Base-by-base conservation (phyloP, 2,797 vertebrate genomes). In the Cheirogaleus major region DNA sequence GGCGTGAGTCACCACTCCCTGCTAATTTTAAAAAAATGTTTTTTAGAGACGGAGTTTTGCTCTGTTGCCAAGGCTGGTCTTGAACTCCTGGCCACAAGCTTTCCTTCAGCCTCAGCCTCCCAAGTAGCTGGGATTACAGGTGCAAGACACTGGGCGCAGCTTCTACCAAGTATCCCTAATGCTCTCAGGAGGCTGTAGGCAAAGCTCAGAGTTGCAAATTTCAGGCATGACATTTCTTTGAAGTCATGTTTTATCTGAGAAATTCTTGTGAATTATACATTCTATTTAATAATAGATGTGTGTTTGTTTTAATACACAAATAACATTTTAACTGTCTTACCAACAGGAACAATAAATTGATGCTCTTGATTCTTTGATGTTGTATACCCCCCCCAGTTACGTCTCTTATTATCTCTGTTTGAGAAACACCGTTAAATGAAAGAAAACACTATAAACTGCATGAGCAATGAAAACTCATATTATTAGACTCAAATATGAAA, bases 231-330 rank as follows among this genome's bases (percentile, higher is more conserved):
- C 13, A n/a, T 86, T 86, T 72, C 89, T 95, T 89, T 84, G 81
- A 94, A 93, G 82, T 91, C 48, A 50, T 48, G 52, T 52, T 90
- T 92, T 93, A 89, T 73, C 89, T 81, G 52, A 93, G 67, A 82
- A 89, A 79, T 50, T 69, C 89, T 55, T 43, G 85, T 91, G 69
- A 93, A 89, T 92, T 93, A 95, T 79, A 67, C n/a, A 95, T 91
- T 82, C 32, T 67, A 11, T 23, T 95, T 78, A 96, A 95, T 94
- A 95, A 94, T 91, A 72, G 69, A 91, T 89, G n/a, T 20, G 79
- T 89, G 14, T 61, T 84, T 94, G 65, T 92, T 97, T 94, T 91
- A 93, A 85, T 57, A 70, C 67, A 81, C 32, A 94, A 91, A 80
- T 80, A 94, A 48, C 48, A 85, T 63, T 85, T 90, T 90, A 90